Conservation (phyloP, 2,113 vertebrate genomes). For the Rhagologus leucostigma region DNA sequence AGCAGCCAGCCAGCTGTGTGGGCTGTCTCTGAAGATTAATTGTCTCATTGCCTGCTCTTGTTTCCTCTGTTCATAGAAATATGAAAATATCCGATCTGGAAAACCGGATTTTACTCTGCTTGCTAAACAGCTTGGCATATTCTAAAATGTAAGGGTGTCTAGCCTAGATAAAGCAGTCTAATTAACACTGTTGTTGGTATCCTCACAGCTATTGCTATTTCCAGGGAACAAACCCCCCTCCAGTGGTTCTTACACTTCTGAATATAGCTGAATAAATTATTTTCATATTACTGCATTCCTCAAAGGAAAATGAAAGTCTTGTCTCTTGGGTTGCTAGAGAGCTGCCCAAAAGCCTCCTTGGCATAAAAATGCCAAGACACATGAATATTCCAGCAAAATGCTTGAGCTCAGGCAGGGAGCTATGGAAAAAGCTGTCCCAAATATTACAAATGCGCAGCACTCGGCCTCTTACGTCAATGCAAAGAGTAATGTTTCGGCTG, state of each 20-base stretch:
- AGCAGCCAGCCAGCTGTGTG: conserved; percentile 52
- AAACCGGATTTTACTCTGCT: conserved; percentile 16
- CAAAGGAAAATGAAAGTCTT: background rate
- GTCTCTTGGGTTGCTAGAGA: background rate
- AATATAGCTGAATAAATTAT: background rate
- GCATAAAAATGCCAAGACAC: background rate
- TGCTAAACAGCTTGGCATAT: background rate
- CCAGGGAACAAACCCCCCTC: background rate
- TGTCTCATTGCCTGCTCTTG: conserved; percentile 43
- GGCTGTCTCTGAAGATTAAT: conserved; percentile 60
- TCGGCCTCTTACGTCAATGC: conserved; percentile 45
- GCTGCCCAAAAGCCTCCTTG: background rate
- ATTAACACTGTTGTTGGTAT: background rate
- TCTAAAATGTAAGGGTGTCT: background rate
- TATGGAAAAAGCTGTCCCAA: conserved; percentile 38
- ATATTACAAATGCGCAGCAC: conserved; percentile 11
- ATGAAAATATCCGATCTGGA: conserved; percentile 45
- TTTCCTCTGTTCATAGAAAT: conserved; percentile 53
- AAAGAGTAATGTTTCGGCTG: conserved; percentile 45
- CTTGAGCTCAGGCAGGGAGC: background rate
- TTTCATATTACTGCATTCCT: background rate
- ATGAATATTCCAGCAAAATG: background rate
- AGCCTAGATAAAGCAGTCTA: background rate
- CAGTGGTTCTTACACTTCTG: background rate
- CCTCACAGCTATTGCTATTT: background rate